phyloP scores from a whole-genome alignment of 53 echinoderm and acorn worm genomes.

The Henricia sp. region DNA sequence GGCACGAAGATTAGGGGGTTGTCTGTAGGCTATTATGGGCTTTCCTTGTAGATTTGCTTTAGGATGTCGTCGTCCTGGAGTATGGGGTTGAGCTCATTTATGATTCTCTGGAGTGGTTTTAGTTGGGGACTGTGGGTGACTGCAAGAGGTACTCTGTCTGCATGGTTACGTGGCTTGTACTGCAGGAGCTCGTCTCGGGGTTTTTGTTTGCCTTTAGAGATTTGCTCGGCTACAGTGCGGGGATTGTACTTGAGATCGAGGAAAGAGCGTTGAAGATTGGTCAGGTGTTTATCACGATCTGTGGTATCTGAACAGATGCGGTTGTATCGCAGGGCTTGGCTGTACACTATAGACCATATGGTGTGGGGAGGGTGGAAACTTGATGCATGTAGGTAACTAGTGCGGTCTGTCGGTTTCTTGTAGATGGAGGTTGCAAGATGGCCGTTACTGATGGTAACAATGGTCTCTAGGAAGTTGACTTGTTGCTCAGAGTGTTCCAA shows the following conservation, averaged over 20 bases:
- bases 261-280: neutral
- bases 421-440: neutral
- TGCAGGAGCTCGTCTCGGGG: neutral
- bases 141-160: neutral
- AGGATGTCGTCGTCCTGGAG: no score
- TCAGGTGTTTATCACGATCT: neutral
- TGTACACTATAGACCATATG: neutral
- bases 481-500: neutral
- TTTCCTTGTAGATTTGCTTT: no score
- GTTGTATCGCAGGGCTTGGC: neutral
- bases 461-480: neutral
- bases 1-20: no score
- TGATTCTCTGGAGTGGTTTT: neutral
- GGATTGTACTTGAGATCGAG: neutral
- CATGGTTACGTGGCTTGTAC: neutral
- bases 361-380: neutral
- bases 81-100: conserved; percentile 11
- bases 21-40: no score
- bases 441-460: neutral
- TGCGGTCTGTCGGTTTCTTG: conserved; percentile 9
- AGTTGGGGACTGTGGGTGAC: conserved; percentile 5
- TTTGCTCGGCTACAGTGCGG: neutral
- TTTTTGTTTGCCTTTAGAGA: neutral
- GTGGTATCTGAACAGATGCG: conserved; percentile 5
- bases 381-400: neutral